Evolutionary conservation across 2,113 vertebrate genomes (phyloP).

Genomic region (Fulmarus glacialis): DNA sequence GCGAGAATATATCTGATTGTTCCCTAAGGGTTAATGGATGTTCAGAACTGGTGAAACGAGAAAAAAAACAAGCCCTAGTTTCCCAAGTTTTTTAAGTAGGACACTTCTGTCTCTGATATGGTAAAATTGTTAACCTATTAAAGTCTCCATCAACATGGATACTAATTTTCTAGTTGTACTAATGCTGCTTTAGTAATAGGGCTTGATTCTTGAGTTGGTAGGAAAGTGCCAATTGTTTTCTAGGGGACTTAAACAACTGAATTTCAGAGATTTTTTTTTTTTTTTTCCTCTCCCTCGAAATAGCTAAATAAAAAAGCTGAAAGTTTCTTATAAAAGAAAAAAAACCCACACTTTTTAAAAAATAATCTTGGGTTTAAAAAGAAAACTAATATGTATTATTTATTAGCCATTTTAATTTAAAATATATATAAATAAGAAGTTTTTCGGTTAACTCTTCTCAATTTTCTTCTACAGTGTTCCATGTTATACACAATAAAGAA

Average conservation of each 20-base stretch:
- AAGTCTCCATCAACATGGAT: not conserved
- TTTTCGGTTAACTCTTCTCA: not conserved
- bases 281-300: not conserved
- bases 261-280: not conserved
- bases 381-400: not conserved
- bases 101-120: not conserved
- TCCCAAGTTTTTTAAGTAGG: not conserved
- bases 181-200: not conserved
- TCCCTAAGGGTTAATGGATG: not conserved
- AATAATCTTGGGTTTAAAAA: not conserved
- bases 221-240: not conserved
- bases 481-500: not conserved
- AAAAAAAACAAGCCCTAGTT: not conserved
- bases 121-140: not conserved
- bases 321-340: not conserved
- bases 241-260: not conserved
- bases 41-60: not conserved
- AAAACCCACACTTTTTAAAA: fast-evolving
- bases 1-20: not conserved
- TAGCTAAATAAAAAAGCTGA: not conserved
- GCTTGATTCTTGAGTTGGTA: not conserved
- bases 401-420: not conserved
- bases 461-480: not conserved
- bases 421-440: not conserved
- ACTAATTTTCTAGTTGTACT: not conserved